phyloP scores from a whole-genome alignment of 2,113 vertebrate species.

The Paralichthys olivaceus region DNA sequence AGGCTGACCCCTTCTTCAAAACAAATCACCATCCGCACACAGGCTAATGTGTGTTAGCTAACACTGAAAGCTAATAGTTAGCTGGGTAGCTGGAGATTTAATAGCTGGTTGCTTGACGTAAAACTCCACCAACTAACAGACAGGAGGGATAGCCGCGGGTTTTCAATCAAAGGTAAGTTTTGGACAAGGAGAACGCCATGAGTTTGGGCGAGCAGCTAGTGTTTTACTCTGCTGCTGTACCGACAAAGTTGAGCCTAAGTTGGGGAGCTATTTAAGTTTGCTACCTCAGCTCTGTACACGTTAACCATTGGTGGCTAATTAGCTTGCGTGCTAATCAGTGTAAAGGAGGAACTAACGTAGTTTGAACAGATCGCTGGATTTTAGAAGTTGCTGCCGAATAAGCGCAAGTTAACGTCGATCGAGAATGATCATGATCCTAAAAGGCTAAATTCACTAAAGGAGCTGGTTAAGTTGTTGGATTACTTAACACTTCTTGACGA shows the following conservation, averaged over 20 bases:
- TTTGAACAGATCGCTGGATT: background rate
- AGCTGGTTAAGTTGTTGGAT: background rate
- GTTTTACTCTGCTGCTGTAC: conserved; percentile 14
- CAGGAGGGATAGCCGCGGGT: conserved; percentile 29
- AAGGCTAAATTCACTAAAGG: background rate
- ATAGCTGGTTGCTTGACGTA: conserved; percentile 45
- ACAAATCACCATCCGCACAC: conserved; percentile 71
- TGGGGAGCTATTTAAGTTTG: conserved; percentile 57
- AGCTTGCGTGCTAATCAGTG: conserved; percentile 61
- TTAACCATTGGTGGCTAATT: conserved; percentile 59
- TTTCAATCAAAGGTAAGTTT: conserved; percentile 66
- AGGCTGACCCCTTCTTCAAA: conserved; percentile 76
- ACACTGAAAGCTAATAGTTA: conserved; percentile 49
- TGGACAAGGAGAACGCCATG: background rate
- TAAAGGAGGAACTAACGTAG: conserved; percentile 69
- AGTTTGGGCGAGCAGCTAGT: conserved; percentile 4
- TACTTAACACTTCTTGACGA: background rate
- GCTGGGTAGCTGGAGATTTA: conserved; percentile 50
- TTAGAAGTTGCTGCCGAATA: background rate
- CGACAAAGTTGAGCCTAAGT: conserved; percentile 71
- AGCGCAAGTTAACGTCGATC: background rate
- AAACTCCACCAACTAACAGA: conserved; percentile 22
- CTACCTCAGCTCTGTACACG: conserved; percentile 42
- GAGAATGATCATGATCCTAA: background rate
- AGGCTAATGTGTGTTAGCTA: conserved; percentile 64